phyloP scores from a whole-genome alignment of 2,797 vertebrate genomes.

The Thripadectes ignobilis region DNA sequence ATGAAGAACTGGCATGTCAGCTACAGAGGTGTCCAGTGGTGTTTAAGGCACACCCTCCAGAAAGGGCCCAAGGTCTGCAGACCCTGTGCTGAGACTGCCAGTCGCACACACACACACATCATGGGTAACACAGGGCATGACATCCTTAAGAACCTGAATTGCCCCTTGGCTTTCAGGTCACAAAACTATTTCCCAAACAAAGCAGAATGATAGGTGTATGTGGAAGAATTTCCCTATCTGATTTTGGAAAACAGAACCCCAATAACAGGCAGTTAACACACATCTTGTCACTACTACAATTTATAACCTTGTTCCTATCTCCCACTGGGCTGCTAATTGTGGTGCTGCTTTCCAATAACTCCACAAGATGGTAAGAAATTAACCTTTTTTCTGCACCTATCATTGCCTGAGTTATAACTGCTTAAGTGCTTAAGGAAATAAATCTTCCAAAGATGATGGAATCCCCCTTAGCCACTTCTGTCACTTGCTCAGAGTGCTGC shows the following conservation, averaged over 20 bases:
- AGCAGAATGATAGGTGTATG: not conserved
- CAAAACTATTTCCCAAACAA: not conserved
- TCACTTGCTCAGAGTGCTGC: not conserved
- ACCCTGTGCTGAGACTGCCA: not conserved
- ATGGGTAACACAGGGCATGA: rapidly evolving
- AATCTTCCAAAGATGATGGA: not conserved
- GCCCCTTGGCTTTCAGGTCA: not conserved
- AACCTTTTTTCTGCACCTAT: not conserved
- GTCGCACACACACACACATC: not conserved
- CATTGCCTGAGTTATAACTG: not conserved
- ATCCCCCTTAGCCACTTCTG: not conserved
- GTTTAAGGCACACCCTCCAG: not conserved
- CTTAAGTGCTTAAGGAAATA: not conserved
- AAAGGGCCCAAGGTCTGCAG: not conserved
- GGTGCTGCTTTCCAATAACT: not conserved
- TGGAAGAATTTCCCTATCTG: not conserved
- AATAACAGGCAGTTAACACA: not conserved
- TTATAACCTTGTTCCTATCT: not conserved
- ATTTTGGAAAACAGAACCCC: not conserved
- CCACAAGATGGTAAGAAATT: not conserved
- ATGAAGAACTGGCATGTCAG: not conserved
- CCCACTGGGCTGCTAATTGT: not conserved
- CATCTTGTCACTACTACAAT: not conserved
- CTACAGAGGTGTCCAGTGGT: not conserved
- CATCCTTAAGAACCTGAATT: not conserved